Base-by-base conservation (phyloP, 2,888 invertebrate genomes). In the Cephus nigrinus region DNA sequence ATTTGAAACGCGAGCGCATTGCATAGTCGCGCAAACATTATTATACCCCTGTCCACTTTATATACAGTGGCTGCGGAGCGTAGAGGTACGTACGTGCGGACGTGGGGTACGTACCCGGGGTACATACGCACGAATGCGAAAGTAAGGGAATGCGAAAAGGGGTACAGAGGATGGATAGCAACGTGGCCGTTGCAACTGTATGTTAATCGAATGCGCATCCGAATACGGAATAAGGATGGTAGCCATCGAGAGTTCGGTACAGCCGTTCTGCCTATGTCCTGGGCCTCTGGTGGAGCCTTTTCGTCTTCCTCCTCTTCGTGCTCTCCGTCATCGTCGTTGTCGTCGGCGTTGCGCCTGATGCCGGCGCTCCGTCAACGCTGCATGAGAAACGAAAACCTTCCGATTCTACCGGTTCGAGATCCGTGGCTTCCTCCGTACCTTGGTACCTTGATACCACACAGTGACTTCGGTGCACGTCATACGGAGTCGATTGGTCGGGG, bases 171-270 rank as follows among this genome's bases (percentile, higher is more conserved):
- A 88, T 87, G 87, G 85, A 86, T 88, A 88, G 83, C 82, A 84
- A 83, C 81, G 82, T 80, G 82, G 86, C 84, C 82, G 84, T 55
- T 84, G 87, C 86, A 87, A 90, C 89, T 89, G 88, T 89, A 90
- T 89, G 88, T 89, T 90, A 90, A 90, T 90, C 87, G 87, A 88
- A 89, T 87, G 86, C 86, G 84, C 87, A 85, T 86, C 88, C 88
- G 89, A 88, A 89, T 89, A 88, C 88, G 89, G 87, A 90, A 89
- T 89, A 88, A 89, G 87, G 85, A 88, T 85, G 85, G 83, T 83
- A 85, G 83, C 83, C 82, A 83, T 86, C 84, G 84, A 83, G 82
- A 83, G 82, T 82, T 85, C 84, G 85, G 86, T 86, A 82, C 84
- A 86, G 30, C 84, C 86, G 80, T 86, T 84, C 86, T 83, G 77